Evolutionary conservation across 1,140 invertebrate genomes (phyloP), one percentile per base, ranked within the genome.

Genomic region (Drosophila ogumai): DNA sequence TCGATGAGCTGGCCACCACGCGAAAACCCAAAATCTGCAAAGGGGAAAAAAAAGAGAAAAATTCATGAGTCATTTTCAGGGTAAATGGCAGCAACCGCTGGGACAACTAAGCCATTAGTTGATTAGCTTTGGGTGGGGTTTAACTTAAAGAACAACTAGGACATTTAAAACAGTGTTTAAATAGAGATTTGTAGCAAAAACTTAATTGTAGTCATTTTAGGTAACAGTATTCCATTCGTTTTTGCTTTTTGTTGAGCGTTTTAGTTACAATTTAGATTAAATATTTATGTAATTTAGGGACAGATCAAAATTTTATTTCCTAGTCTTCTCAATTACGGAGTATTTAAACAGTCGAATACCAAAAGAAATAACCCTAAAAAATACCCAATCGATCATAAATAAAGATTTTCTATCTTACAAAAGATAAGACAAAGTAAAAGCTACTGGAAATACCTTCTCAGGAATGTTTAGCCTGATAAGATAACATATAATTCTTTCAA

Each of bases 1-100:
- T 96, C 52, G 96, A 97, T 69, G 96, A 97, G 32, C 96, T 97
- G 68, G 96, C 96, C 31, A 97, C 96, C 46, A 97, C 96, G 93
- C 96, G 96, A 93, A 97, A 97, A 46, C 96, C 96, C 73, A 97
- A 94, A 56, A 97, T 96, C 94, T 94, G 81, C 60, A 75, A 81
- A 34, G 12, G 12, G 17, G 2, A 41, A 38, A n/a, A 19, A 15
- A 0, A 38, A 44, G 13, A 10, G 0, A 9, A 19, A 41, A 55
- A 15, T 34, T 10, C 22, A 65, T 64, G 34, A 74, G 50, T 64
- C 41, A 38, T 13, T 54, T 49, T 49, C 2, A 6, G 28, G 17
- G 19, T 31, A 38, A 41, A 19, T 40, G 47, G 12, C 10, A 15
- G 52, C 15, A 40, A 7, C 19, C 15, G 32, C 10, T 15, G 32